Base-by-base conservation (phyloP, 1,140 invertebrate genomes). In the Leptinotarsa undecemlineata region DNA sequence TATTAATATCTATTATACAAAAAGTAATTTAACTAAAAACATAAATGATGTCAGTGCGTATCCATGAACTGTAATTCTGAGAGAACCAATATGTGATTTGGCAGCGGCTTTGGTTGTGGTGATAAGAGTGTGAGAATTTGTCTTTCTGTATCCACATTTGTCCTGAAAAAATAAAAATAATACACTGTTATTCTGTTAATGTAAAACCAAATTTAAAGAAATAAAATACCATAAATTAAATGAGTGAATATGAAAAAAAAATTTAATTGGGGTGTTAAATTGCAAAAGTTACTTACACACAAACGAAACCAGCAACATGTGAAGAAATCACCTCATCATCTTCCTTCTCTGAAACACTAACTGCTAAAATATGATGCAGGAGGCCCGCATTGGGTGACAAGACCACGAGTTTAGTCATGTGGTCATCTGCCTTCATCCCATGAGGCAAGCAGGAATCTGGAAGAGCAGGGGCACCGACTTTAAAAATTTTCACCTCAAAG, bases 401-500 rank as follows among this genome's bases (percentile, higher is more conserved):
- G 1, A 91, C 87, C 11, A 98, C 95, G 63, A 98, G 86, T 88
- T 98, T 98, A 0, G 95, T 98, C 79, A 94, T 88, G 84, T 96
- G 95, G 85, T 99, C 96, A 82, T 96, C 93, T 0, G 92, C 90
- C 82, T 96, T 96, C 95, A 98, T 98, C 33, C 97, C 97, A 61
- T 98, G 88, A 11, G 98, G 98, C 90, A 99, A 92, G 83, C 96
- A 97, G 1, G 96, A 97, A 81, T 96, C 95, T 1, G 97, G 97
- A 64, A 99, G 85, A 3, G 94, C 90, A 0, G 96, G 95, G 0
- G 96, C 95, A 33, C 97, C 97, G 82, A 99, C 96, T 90, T 98
- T 98, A 83, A 92, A 98, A 20, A 99, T 91, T 80, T 93, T 94
- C 0, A 97, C 89, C 78, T 98, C 96, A 17, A 88, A 88, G 87